Base-by-base conservation (phyloP, 2,888 invertebrate species). In the Xestia xanthographa region DNA sequence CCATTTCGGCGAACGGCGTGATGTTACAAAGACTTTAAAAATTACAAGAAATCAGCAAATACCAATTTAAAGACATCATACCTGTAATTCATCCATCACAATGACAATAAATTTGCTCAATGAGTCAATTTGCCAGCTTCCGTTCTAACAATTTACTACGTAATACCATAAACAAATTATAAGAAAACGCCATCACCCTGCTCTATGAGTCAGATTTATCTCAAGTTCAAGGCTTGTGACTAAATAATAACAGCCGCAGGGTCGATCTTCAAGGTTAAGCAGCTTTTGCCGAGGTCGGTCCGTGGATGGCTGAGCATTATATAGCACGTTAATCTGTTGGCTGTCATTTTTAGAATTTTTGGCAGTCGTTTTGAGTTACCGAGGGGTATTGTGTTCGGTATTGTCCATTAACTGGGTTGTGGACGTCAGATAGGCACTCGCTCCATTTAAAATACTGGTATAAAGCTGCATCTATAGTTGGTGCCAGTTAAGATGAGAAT, bases 81-180 rank as follows among this genome's bases (percentile, higher is more conserved):
- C 4, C 4, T 34, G 26, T 63, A n/a, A 70, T n/a, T 45, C n/a
- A 41, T 63, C 17, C 5, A 70, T 34, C 8, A n/a, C 38, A 1
- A 38, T 66, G 66, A 72, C 66, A 66, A 72, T 29, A 50, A 6
- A 34, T 38, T 63, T 66, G 22, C 2, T 8, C 38, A 26, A 38
- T 72, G 71, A 66, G 38, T 72, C 71, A 72, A 22, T 66, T 22
- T 72, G 14, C 3, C 22, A 26, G 4, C 50, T 72, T 72, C 66
- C 48, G 50, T 34, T 65, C 26, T 22, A 38, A 48, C 26, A 26
- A 48, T 29, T 60, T 48, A 71, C 26, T 48, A n/a, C n/a, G n/a
- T n/a, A 63, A 48, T 63, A 71, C 70, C 63, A 26, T 48, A 48
- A 26, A 60, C 3, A 34, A 70, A 34, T 58, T 58, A 34, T 34